Evolutionary conservation across 2,797 vertebrate species (phyloP).

Genomic region (Ptychobarbus kaznakovi): DNA sequence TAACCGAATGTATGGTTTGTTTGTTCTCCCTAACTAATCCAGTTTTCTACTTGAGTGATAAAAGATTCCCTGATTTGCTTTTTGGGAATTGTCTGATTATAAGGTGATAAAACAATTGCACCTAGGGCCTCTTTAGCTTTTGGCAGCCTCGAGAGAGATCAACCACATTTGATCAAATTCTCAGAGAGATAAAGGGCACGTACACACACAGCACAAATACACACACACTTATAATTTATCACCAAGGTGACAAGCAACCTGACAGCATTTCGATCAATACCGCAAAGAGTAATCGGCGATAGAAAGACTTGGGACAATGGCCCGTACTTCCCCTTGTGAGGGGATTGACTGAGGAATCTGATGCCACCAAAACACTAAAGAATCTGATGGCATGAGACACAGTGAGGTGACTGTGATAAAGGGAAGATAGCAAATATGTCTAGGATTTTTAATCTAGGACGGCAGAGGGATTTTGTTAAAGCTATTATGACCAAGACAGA

Average conservation of each 20-base stretch:
- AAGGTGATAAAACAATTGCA: conserved; percentile 38
- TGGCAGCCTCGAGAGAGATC: conserved; percentile 31
- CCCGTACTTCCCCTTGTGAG: conserved; percentile 77
- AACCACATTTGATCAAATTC: conserved; percentile 47
- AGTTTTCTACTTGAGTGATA: conserved; percentile 13
- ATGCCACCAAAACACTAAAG: conserved; percentile 58
- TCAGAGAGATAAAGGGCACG: conserved; percentile 46
- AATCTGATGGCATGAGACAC: conserved; percentile 82
- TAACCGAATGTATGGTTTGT: neutral
- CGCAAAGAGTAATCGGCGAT: conserved; percentile 84
- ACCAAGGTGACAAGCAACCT: conserved; percentile 75
- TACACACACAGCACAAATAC: conserved; percentile 52
- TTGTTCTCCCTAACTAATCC: conserved; percentile 10
- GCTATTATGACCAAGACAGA: conserved; percentile 90
- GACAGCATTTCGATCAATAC: conserved; percentile 83
- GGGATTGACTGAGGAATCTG: conserved; percentile 79
- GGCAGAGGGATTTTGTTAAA: conserved; percentile 89
- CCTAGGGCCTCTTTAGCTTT: conserved; percentile 45
- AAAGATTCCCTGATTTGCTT: conserved; percentile 36
- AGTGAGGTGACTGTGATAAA: conserved; percentile 81
- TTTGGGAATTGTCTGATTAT: conserved; percentile 37
- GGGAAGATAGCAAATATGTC: conserved; percentile 88
- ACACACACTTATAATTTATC: conserved; percentile 60
- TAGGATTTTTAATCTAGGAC: conserved; percentile 90
- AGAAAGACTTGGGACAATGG: conserved; percentile 57